Conservation (phyloP, 2,113 vertebrate genomes). For the Malurus melanocephalus region DNA sequence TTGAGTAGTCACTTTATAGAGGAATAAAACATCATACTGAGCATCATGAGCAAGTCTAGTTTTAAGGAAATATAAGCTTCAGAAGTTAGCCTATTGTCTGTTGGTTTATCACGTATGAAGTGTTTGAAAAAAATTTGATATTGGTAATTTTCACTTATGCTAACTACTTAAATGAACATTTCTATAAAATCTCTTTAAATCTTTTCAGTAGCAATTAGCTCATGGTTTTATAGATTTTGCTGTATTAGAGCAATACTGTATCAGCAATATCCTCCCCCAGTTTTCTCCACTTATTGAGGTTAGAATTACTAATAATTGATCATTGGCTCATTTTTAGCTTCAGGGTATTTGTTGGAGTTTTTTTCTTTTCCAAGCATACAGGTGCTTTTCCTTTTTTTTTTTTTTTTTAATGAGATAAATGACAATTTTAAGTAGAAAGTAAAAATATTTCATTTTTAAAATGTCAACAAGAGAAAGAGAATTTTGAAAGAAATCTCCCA, state of each 20-base stretch:
- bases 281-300: neutral
- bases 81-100: neutral
- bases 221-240: neutral
- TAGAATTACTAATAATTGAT: neutral
- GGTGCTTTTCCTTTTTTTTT: neutral
- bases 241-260: neutral
- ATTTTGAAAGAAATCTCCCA: neutral
- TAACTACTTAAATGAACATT: neutral
- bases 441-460: neutral
- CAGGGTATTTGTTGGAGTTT: fast-evolving
- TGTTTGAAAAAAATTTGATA: neutral
- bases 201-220: neutral
- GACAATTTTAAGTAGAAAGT: neutral
- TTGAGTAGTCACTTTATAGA: constrained; percentile 1
- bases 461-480: neutral
- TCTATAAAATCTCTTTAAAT: neutral
- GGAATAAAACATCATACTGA: neutral
- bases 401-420: neutral
- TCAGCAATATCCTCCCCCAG: neutral
- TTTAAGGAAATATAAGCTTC: constrained; percentile 29
- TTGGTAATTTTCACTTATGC: neutral
- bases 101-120: neutral
- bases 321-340: neutral
- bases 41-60: neutral
- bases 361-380: neutral